Evolutionary conservation across 2,888 invertebrate species (phyloP).

Genomic region (Callyntrura sp.): DNA sequence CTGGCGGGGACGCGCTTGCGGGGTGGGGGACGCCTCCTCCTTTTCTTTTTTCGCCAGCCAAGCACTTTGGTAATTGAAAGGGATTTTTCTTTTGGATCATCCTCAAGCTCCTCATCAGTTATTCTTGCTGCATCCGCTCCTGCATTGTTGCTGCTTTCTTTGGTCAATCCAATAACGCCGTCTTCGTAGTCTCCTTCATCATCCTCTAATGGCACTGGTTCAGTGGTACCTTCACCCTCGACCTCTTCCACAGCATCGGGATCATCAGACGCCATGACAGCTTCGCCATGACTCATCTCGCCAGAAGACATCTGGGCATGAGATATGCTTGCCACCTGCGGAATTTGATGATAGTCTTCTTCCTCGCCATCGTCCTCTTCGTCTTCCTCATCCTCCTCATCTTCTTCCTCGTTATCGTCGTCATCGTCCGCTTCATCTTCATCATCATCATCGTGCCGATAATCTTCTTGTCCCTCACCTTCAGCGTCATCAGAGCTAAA

Average conservation of each 20-base stretch:
- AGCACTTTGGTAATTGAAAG: neutral
- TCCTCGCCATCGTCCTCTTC: constrained; percentile 35
- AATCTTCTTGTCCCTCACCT: constrained; percentile 59
- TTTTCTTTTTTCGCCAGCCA: constrained; percentile 51
- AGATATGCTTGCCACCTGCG: neutral
- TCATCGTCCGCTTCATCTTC: constrained; percentile 30
- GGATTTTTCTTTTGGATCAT: constrained; percentile 55
- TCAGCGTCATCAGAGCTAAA: neutral
- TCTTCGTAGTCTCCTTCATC: constrained; percentile 58
- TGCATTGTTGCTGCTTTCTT: neutral
- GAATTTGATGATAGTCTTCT: constrained; percentile 18
- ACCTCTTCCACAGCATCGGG: constrained; percentile 36
- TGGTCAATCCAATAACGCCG: constrained; percentile 25
- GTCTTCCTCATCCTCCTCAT: constrained; percentile 48
- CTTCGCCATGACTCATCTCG: constrained; percentile 19
- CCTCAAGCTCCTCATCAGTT: constrained; percentile 34
- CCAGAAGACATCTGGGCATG: constrained; percentile 5
- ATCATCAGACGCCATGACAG: neutral
- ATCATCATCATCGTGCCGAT: constrained; percentile 41
- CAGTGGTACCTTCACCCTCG: neutral
- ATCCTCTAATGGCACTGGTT: constrained; percentile 10
- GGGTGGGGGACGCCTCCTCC: constrained; percentile 22
- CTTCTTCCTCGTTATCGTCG: constrained; percentile 55
- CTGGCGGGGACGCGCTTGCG: constrained; percentile 49
- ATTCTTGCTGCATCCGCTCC: neutral